Percentiles rank a stretch among this genome's conserved stretches.
Conservation (phyloP, 2,888 invertebrate genomes). For the Panopea generosa region DNA sequence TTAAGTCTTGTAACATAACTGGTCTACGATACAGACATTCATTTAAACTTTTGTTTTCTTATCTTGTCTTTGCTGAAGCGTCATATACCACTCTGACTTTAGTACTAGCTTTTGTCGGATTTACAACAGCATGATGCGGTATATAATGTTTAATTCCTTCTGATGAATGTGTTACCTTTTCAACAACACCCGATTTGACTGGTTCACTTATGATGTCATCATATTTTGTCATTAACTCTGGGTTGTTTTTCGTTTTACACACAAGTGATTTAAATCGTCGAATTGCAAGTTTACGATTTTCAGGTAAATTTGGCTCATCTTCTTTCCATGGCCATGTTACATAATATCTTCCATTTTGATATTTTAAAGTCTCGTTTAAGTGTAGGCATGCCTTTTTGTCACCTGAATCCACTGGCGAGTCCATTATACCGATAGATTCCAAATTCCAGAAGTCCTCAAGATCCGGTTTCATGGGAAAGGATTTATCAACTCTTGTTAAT, state of each 20-base stretch:
- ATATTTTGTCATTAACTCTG: constrained; percentile 22
- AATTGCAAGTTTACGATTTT: constrained; percentile 22
- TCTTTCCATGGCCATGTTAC: constrained; percentile 34
- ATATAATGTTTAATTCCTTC: constrained; percentile 10
- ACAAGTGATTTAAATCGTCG: constrained; percentile 12
- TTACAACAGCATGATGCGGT: constrained; percentile 27
- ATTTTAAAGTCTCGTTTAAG: constrained; percentile 10
- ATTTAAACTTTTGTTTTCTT: constrained; percentile 25
- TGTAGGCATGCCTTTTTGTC: constrained; percentile 15
- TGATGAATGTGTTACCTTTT: constrained; percentile 7
- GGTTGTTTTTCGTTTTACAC: constrained; percentile 7
- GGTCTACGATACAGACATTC: constrained; percentile 28
- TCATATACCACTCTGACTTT: constrained; percentile 28
- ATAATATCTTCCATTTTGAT: constrained; percentile 21
- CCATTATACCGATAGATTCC: constrained; percentile 17
- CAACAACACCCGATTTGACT: constrained; percentile 10
- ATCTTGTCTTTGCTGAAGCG: constrained; percentile 20
- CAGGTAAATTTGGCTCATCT: constrained; percentile 12
- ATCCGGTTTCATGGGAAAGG: background rate
- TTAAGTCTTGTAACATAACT: constrained; percentile 25
- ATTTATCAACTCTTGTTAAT: no score
- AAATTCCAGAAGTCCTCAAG: constrained; percentile 24
- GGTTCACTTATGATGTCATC: constrained; percentile 18
- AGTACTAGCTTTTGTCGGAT: constrained; percentile 17
- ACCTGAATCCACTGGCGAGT: background rate